phyloP scores from a whole-genome alignment of 2,797 vertebrate genomes.

The Mormyrus proboscirostris region DNA sequence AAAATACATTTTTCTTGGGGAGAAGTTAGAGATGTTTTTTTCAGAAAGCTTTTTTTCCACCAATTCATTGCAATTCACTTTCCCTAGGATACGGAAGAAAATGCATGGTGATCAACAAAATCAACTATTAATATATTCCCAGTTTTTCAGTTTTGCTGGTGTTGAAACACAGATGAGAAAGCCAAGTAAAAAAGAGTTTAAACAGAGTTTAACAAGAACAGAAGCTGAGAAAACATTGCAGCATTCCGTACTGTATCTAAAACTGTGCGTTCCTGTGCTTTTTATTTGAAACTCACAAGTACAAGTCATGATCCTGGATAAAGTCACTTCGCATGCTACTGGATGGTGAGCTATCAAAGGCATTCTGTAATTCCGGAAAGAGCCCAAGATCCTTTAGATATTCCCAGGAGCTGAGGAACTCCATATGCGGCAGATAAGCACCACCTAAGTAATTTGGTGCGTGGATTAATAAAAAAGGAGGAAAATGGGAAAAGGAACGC shows the following conservation, averaged over 20 bases:
- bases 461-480: neutral
- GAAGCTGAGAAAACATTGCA: neutral
- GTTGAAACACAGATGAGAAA: neutral
- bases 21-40: neutral
- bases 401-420: slow-evolving; percentile 8
- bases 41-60: neutral
- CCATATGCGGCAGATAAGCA: slow-evolving; percentile 9
- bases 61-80: neutral
- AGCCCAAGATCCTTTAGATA: slow-evolving; percentile 17
- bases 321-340: slow-evolving; percentile 1
- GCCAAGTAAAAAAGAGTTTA: neutral
- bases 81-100: neutral
- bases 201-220: neutral
- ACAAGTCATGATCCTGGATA: neutral
- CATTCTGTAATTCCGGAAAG: slow-evolving; percentile 14
- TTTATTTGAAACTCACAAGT: neutral
- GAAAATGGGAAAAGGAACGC: neutral
- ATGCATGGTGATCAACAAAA: neutral
- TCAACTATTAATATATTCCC: neutral
- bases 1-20: neutral
- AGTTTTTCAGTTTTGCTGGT: neutral
- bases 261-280: neutral
- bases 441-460: neutral
- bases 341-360: slow-evolving; percentile 14
- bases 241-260: neutral